Conservation (phyloP, 1,140 invertebrate species). For the Drosophila leontia region DNA sequence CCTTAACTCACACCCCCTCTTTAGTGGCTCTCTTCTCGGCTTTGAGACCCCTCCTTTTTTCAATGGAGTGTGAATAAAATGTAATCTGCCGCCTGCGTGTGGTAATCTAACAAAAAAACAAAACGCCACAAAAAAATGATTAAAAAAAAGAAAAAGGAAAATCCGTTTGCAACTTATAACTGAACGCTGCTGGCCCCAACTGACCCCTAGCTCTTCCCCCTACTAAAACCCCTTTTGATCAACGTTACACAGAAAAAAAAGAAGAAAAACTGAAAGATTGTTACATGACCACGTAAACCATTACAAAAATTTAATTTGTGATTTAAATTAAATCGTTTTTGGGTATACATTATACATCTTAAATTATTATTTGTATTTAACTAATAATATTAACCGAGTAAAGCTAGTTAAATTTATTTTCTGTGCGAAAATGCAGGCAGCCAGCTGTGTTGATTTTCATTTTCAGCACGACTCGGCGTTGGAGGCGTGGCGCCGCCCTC, state of each 20-base stretch:
- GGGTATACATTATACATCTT: too few species aligned
- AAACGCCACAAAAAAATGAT: conserved; percentile 18
- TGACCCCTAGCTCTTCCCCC: conserved; percentile 15
- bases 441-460: conserved; percentile 80
- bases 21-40: not conserved
- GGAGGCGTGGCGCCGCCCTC: conserved; percentile 52
- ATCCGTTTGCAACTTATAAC: conserved; percentile 36
- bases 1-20: not conserved
- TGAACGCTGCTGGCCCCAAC: conserved; percentile 33
- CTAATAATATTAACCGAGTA: not conserved
- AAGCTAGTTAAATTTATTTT: not conserved
- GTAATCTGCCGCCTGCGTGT: conserved; percentile 68
- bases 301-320: not conserved
- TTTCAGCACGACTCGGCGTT: conserved; percentile 71
- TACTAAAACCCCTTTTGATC: conserved; percentile 1
- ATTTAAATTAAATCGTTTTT: not conserved
- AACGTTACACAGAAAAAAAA: not conserved
- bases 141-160: conserved; percentile 29
- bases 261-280: not conserved
- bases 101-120: conserved; percentile 40
- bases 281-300: not conserved
- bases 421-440: conserved; percentile 17
- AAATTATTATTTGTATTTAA: not conserved
- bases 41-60: not conserved
- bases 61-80: conserved; percentile 64